Conservation (phyloP, 2,113 vertebrate genomes). For the Acanthisitta chloris region DNA sequence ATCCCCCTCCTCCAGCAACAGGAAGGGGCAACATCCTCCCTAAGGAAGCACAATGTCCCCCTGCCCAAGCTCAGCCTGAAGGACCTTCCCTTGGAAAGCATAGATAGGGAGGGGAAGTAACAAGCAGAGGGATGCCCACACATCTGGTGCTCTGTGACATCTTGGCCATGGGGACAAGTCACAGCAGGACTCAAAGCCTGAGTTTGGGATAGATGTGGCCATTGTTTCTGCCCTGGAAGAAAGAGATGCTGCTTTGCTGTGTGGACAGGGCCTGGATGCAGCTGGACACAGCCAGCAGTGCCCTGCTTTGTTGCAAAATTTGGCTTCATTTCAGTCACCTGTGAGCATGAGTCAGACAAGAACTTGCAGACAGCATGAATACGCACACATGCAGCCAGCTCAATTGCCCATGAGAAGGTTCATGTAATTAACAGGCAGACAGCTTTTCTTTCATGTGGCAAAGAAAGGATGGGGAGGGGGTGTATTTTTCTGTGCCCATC, state of each 20-base stretch:
- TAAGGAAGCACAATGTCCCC: neutral
- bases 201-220: neutral
- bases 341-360: neutral
- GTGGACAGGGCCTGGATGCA: neutral
- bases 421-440: conserved; percentile 38
- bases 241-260: neutral
- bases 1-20: neutral
- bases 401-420: conserved; percentile 49
- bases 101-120: neutral
- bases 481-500: neutral
- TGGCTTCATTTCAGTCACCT: conserved; percentile 49
- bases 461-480: neutral
- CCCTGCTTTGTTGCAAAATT: neutral
- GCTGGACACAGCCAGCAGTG: neutral
- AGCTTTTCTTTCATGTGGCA: neutral
- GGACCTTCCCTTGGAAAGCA: neutral
- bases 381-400: neutral
- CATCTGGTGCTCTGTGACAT: neutral
- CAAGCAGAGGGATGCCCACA: neutral
- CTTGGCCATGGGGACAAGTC: neutral
- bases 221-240: neutral
- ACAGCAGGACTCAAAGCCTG: neutral
- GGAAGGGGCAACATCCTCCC: neutral
- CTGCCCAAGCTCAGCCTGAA: neutral
- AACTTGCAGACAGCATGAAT: neutral